Evolutionary conservation across 2,113 vertebrate species (phyloP), one percentile per base, ranked within the genome.

Genomic region (Leptobrachium ailaonicum): DNA sequence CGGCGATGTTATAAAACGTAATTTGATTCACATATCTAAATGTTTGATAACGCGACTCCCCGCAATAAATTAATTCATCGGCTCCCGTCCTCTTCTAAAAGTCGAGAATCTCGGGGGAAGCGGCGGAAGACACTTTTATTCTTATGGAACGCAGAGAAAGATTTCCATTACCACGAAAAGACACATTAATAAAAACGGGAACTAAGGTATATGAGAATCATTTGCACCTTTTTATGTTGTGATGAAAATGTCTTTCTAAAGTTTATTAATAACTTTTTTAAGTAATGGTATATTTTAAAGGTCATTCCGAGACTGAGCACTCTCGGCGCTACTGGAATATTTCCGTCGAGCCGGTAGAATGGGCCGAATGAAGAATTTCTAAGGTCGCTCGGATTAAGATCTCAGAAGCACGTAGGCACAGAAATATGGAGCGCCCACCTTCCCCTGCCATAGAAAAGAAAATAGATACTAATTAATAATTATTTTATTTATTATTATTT

Each of bases 11-110:
- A 91, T 92, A 93, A 90, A 92, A 91, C 91, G 92, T 93, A 92
- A 93, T 86, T 90, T 90, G 90, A 92, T 92, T 92, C 93, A 93
- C 91, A 90, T 91, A 93, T 92, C 91, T 91, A 92, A 92, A 92
- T 93, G 91, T 91, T 94, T 93, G 90, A 94, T 92, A 91, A 91
- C 92, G 90, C 84, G 86, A 89, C 87, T 93, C 88, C 91, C 86
- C 6, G 73, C 89, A 89, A 90, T 92, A 90, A 92, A 92, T 93
- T 92, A 89, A 92, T 89, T 92, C 91, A 85, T 83, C 90, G 87
- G 89, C 82, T 87, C 90, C 91, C 91, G 91, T 93, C 90, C 88
- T 86, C 82, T 89, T 90, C 90, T 90, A 92, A 92, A 89, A 90
- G 87, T 91, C 90, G 92, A 93, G 90, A 90, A 88, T 32, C 91